Percentiles rank a stretch among this genome's conserved stretches.
Conservation (phyloP, 2,797 vertebrate genomes). For the Sebastes itinus region DNA sequence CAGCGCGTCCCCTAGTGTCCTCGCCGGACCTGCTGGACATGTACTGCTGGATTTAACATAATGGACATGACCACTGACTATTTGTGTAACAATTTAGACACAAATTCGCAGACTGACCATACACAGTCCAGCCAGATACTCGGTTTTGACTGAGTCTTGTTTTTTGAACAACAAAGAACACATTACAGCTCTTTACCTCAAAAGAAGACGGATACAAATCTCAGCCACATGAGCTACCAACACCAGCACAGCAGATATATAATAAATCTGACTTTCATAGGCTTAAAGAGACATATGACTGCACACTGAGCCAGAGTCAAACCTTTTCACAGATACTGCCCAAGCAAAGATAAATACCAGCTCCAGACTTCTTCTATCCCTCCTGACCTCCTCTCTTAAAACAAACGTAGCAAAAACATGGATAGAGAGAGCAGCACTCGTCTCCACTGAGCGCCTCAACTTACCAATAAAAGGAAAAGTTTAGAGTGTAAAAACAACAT, state of each 20-base stretch:
- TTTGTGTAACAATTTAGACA: too few relatives aligned
- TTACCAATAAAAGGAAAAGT: neutral
- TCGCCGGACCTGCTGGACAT: too few relatives aligned
- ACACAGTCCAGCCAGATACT: fast-evolving
- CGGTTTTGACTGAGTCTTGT: too few relatives aligned
- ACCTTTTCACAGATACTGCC: neutral
- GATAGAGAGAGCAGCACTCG: neutral
- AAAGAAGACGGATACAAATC: neutral
- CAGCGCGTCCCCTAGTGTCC: too few relatives aligned
- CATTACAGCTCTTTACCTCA: neutral
- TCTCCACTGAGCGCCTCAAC: neutral
- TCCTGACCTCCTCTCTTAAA: constrained; percentile 6
- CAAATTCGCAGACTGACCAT: too few relatives aligned
- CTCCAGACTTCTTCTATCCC: neutral
- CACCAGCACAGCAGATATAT: neutral
- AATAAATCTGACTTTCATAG: neutral
- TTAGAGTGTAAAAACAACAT: neutral
- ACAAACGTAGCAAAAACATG: too few relatives aligned
- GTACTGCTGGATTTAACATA: too few relatives aligned
- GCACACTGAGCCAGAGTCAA: neutral
- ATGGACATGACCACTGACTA: too few relatives aligned
- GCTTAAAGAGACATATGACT: neutral
- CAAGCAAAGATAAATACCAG: constrained; percentile 23
- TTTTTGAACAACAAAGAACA: neutral
- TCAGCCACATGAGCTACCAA: neutral